Percentiles rank a stretch among this genome's conserved stretches.
These are phyloP conservation scores for Rhopalosiphum nymphaeae DNA, from an alignment of 2,888 invertebrate genomes.

Conservation along the genomic window DNA sequence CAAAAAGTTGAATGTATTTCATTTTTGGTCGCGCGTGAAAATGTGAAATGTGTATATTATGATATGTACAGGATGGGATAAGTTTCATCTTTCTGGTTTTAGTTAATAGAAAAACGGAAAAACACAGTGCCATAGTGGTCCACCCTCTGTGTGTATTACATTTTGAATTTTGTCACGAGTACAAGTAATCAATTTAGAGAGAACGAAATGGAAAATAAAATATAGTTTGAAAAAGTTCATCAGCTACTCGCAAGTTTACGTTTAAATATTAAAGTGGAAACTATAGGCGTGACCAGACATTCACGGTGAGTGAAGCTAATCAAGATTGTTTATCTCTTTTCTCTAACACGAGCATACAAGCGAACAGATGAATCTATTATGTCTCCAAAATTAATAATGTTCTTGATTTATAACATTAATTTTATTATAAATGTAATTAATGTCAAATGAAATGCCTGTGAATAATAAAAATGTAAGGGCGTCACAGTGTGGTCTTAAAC, in stretches of 20 bases:
- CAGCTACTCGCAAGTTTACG: not conserved
- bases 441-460: not conserved
- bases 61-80: not conserved
- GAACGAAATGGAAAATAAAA: not conserved
- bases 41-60: not conserved
- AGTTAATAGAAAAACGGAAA: not conserved
- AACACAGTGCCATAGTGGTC: not conserved
- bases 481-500: not conserved
- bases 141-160: not conserved
- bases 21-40: not conserved
- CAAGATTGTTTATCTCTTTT: not conserved
- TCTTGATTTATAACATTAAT: not conserved
- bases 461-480: not conserved
- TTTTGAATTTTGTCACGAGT: not conserved
- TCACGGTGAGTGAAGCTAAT: not conserved
- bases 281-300: not conserved
- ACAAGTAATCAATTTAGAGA: slow-evolving; percentile 14
- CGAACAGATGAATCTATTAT: not conserved
- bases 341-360: not conserved
- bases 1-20: slow-evolving; percentile 13
- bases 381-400: not conserved
- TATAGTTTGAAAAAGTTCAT: slow-evolving; percentile 26
- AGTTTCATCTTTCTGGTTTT: not conserved
- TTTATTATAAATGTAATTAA: not conserved
- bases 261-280: slow-evolving; percentile 27